Evolutionary conservation across 2,797 vertebrate species (phyloP), one percentile per base, ranked within the genome.

Genomic region (Alosa sapidissima): DNA sequence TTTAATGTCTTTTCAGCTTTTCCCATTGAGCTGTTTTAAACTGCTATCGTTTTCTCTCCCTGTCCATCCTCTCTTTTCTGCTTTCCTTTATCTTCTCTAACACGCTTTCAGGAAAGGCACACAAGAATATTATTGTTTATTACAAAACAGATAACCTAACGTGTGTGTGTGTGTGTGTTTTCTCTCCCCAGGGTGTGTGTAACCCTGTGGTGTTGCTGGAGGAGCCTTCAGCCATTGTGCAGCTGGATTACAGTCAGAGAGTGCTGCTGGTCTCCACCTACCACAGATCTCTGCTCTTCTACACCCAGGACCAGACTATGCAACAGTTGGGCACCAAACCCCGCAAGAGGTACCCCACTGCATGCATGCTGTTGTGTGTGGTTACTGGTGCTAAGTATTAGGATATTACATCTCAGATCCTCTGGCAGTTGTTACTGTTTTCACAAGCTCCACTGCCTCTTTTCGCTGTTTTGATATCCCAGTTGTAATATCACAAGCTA

Each of bases 221-320:
- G 89, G 98, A 99, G 90, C 87, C 95, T 0, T 96, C 96, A 49
- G 96, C 95, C 0, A 94, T 99, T 48, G 98, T 98, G 8, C 98
- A 99, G 93, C 86, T 99, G 93, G 97, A 98, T 84, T 99, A 99
- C 89, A 97, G 93, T 90, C 98, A 98, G 91, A 97, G 97, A 87
- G 95, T 99, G 52, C 94, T 99, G 88, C 96, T 99, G 1, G 93
- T 99, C 81, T 99, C 98, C 0, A 97, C 97, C 1, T 89, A 93
- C 45, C 98, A 98, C 83, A 91, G 97, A 16, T 96, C 97, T 47
- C 86, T 99, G 41, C 95, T 99, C 1, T 97, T 97, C 90, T 95
- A 97, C 91, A 98, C 97, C 0, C 97, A 99, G 87, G 97, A 93
- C 85, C 96, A 96, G 86, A 93, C 95, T 0, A 91, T 97, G 83